phyloP scores from a whole-genome alignment of 2,797 vertebrate species.

The Sebastes trivittatus region DNA sequence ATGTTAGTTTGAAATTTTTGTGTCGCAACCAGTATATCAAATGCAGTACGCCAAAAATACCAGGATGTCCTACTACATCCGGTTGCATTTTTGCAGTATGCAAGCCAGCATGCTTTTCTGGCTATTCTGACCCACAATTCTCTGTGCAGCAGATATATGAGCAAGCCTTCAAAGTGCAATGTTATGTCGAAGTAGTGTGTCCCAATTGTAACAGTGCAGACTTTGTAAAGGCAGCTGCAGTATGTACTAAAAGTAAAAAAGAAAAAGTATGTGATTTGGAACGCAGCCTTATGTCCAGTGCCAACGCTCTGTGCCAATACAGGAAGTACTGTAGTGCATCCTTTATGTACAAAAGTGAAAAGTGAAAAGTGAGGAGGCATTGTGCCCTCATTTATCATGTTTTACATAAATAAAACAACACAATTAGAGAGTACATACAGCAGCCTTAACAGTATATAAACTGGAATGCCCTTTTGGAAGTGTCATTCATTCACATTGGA shows the following conservation, averaged over 20 bases:
- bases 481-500: neutral
- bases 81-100: too few relatives aligned
- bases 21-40: too few relatives aligned
- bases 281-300: rapidly evolving
- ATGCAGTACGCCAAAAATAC: too few relatives aligned
- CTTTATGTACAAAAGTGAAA: neutral
- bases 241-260: too few relatives aligned
- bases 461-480: neutral
- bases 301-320: neutral
- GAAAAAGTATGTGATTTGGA: too few relatives aligned
- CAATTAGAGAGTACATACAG: neutral
- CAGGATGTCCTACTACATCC: too few relatives aligned
- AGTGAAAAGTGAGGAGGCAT: neutral
- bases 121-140: too few relatives aligned
- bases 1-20: too few relatives aligned
- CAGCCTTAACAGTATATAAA: neutral
- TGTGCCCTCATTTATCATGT: neutral
- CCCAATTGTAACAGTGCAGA: rapidly evolving
- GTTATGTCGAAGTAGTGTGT: rapidly evolving
- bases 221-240: too few relatives aligned
- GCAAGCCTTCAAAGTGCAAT: too few relatives aligned
- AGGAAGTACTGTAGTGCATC: neutral
- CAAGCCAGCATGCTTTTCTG: too few relatives aligned
- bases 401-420: neutral
- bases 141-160: too few relatives aligned